These are phyloP conservation scores for Peromyscus leucopus DNA, from an alignment of 2,113 vertebrate species.

Conservation along the genomic window DNA sequence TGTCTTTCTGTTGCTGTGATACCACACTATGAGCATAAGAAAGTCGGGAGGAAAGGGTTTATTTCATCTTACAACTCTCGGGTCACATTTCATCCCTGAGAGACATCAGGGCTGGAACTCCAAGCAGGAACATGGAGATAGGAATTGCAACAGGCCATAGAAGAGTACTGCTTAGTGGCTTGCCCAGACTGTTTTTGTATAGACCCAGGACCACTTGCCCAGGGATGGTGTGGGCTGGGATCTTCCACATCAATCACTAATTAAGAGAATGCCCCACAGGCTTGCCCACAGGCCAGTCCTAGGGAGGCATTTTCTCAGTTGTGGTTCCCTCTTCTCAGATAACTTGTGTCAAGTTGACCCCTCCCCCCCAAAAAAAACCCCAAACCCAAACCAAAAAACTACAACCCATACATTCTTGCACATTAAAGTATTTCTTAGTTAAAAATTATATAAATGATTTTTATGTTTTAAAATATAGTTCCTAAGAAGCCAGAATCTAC, in stretches of 20 bases:
- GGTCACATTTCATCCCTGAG: neutral
- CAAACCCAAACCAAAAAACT: too few relatives aligned
- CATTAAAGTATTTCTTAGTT: slow-evolving; percentile 46
- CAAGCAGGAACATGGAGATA: neutral
- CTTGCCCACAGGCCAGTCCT: neutral
- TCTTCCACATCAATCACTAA: neutral
- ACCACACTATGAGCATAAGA: neutral
- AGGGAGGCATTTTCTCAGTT: neutral
- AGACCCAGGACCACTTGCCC: neutral
- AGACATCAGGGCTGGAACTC: neutral
- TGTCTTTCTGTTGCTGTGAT: neutral
- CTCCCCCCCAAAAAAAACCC: neutral
- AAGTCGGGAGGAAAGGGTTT: neutral
- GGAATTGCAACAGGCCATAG: neutral
- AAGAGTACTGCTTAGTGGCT: neutral
- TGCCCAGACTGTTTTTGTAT: neutral
- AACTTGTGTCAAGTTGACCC: neutral
- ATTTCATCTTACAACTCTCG: neutral
- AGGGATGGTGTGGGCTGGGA: neutral
- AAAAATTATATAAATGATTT: slow-evolving; percentile 42
- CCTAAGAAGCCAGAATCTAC: slow-evolving; percentile 95
- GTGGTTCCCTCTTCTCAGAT: neutral
- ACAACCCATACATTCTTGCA: neutral
- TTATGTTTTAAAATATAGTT: slow-evolving; percentile 85
- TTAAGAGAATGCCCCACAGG: too few relatives aligned